Conservation (phyloP, 2,113 vertebrate species). For the Austrofundulus limnaeus region DNA sequence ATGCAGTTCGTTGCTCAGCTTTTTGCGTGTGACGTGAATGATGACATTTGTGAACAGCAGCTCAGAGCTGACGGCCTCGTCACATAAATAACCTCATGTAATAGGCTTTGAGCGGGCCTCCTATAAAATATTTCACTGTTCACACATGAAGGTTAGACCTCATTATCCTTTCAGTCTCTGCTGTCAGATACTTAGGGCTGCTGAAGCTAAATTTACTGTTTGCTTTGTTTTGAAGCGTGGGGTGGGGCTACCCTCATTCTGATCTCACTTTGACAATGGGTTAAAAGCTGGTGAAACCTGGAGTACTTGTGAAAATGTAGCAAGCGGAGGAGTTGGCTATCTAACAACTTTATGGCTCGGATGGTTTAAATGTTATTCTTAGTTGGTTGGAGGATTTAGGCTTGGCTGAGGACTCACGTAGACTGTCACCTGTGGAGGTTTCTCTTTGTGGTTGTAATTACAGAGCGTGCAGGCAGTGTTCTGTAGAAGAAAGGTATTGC, state of each 20-base stretch:
- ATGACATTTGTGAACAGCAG: constrained; percentile 61
- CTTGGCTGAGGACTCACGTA: constrained; percentile 43
- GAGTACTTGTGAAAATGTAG: constrained; percentile 12
- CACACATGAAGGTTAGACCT: constrained; percentile 65
- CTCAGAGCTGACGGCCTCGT: constrained; percentile 37
- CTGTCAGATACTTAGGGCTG: constrained; percentile 39
- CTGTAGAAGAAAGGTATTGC: constrained; percentile 5
- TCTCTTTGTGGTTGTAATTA: constrained; percentile 44
- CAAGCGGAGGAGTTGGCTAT: not conserved
- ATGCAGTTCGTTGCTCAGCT: no score
- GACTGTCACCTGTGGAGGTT: constrained; percentile 39
- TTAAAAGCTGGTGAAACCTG: constrained; percentile 8
- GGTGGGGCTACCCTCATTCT: constrained; percentile 17
- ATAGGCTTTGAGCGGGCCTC: constrained; percentile 39
- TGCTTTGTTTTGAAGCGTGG: constrained; percentile 29
- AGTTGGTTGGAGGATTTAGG: constrained; percentile 27
- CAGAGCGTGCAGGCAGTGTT: not conserved
- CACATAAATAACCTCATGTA: constrained; percentile 44
- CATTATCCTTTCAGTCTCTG: constrained; percentile 66
- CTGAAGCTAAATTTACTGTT: constrained; percentile 42
- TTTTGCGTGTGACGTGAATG: no score
- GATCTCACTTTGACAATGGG: constrained; percentile 15
- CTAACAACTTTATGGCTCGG: constrained; percentile 6
- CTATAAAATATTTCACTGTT: constrained; percentile 65
- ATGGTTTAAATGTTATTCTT: constrained; percentile 22